These are phyloP conservation scores for Itoplectis maculator DNA, from an alignment of 2,888 invertebrate species.

Conservation along the genomic window DNA sequence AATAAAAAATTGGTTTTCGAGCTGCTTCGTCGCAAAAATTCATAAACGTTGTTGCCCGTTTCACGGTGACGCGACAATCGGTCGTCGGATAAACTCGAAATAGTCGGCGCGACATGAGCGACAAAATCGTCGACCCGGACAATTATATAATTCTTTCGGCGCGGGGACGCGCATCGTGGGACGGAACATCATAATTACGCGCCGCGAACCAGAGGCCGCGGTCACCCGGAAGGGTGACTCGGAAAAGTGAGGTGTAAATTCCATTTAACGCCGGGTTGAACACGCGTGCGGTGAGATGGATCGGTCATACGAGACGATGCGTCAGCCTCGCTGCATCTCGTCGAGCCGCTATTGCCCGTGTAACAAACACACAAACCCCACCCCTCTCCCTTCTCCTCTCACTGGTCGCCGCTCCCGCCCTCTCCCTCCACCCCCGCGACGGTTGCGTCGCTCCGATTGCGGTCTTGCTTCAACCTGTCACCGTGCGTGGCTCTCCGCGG, in stretches of 20 bases:
- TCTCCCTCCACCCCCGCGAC: not conserved
- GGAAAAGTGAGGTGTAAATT: constrained; percentile 49
- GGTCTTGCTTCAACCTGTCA: constrained; percentile 56
- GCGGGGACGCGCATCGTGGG: not conserved
- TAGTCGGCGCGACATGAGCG: not conserved
- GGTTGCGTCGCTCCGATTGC: constrained; percentile 47
- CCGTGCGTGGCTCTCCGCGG: not conserved
- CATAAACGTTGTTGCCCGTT: too few species aligned
- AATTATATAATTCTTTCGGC: not conserved
- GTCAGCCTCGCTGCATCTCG: constrained; percentile 27
- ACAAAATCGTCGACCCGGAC: not conserved
- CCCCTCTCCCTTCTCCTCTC: too few species aligned
- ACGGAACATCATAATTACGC: constrained; percentile 17
- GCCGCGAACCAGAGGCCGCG: constrained; percentile 2
- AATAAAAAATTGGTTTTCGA: too few species aligned
- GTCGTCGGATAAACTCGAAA: too few species aligned
- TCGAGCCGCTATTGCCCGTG: constrained; percentile 44
- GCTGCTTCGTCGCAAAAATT: too few species aligned
- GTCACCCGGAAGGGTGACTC: constrained; percentile 28
- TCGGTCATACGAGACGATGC: constrained; percentile 54
- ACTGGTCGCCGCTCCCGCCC: too few species aligned
- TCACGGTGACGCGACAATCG: too few species aligned
- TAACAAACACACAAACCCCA: constrained; percentile 47
- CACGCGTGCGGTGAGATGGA: constrained; percentile 43
- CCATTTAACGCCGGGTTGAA: constrained; percentile 25